Conservation (phyloP, 1,140 invertebrate genomes). For the Bicyclus anynana region DNA sequence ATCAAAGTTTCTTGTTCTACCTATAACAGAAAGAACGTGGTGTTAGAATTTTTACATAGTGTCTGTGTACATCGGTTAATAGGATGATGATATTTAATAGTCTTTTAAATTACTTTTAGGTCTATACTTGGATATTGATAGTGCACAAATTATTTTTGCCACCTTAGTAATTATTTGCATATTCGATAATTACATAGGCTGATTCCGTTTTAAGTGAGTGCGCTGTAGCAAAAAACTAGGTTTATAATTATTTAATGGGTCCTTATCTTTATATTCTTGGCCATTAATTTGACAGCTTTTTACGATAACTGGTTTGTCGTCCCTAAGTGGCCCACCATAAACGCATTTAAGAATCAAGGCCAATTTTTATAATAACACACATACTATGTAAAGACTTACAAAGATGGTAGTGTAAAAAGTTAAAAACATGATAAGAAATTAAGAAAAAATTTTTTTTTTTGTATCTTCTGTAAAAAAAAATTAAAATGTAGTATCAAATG, state of each 20-base stretch:
- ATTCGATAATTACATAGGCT: background rate
- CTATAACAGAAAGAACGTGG: too few relatives aligned
- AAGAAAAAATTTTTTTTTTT: too few relatives aligned
- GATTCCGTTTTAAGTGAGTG: slow-evolving; percentile 2
- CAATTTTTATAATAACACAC: too few relatives aligned
- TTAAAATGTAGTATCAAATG: too few relatives aligned
- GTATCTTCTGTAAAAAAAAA: too few relatives aligned
- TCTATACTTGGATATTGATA: background rate
- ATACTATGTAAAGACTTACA: too few relatives aligned
- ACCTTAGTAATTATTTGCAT: background rate
- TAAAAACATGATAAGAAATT: too few relatives aligned
- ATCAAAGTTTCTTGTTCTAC: too few relatives aligned
- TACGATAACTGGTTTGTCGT: slow-evolving; percentile 2
- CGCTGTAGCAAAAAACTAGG: background rate
- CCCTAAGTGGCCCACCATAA: slow-evolving; percentile 6
- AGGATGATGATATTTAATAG: too few relatives aligned
- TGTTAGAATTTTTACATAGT: too few relatives aligned
- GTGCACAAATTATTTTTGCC: background rate
- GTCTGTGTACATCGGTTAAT: too few relatives aligned
- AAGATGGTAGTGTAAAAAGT: background rate
- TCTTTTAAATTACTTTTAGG: too few relatives aligned
- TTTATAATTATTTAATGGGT: slow-evolving; percentile 5
- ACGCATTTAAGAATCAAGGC: background rate
- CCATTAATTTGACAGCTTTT: slow-evolving; percentile 16
- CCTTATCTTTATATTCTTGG: slow-evolving; percentile 10